Evolutionary conservation across 2,113 vertebrate genomes (phyloP), one percentile per base, ranked within the genome.

Genomic region (Rhipidura dahli): DNA sequence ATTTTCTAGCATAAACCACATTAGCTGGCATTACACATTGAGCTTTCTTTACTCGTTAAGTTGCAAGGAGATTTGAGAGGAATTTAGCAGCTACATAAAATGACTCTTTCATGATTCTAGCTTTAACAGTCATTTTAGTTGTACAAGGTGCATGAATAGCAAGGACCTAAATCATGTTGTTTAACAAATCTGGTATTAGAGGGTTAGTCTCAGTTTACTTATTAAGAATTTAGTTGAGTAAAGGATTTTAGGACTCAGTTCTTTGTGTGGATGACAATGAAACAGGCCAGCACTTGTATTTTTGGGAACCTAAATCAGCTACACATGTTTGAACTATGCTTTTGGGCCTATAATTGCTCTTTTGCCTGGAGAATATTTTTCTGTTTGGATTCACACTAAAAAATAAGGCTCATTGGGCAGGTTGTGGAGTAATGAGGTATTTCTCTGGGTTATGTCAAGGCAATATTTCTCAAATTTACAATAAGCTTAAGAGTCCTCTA

Each of bases 61-160:
- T 99, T 99, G 98, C 98, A 99, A 99, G 98, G 98, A 99, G 99
- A 99, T 99, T 99, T 99, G 98, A 99, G 99, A 98, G 98, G 98
- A 99, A 99, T 99, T 99, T 99, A 99, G 98, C 98, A 99, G 99
- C 98, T 98, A 99, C 98, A 99, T 99, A 99, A 99, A 99, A 99
- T 98, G 98, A 99, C 98, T 99, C 98, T 99, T 99, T 99, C 99
- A 99, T 99, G 99, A 99, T 99, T 99, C 99, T 99, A 99, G 99
- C 99, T 99, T 99, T 99, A 99, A 99, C 99, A 99, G 99, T 99
- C 99, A 99, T 98, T 99, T 99, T 99, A 97, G 97, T 98, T 97
- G 98, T 98, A 98, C 98, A 98, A 98, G 98, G 98, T 98, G 94
- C 98, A 97, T 98, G 98, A 99, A 99, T 98, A 98, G 98, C 98